These are phyloP conservation scores for Crypturellus tataupa DNA, from an alignment of 2,797 vertebrate species.

Conservation along the genomic window DNA sequence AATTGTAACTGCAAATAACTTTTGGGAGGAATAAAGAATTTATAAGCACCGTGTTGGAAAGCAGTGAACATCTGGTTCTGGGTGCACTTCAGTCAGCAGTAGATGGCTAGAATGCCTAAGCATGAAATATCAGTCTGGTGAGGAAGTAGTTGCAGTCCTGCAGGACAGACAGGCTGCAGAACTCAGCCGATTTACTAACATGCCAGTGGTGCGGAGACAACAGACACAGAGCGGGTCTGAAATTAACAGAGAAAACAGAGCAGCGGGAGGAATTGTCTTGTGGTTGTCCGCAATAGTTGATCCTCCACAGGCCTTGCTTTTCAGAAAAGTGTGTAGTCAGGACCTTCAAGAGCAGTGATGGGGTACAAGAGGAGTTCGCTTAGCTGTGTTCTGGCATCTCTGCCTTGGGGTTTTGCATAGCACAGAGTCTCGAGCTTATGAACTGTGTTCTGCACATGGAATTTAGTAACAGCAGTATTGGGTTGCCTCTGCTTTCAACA, in stretches of 20 bases:
- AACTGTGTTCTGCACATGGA: slow-evolving; percentile 3
- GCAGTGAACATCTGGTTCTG: background rate
- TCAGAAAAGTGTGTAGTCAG: background rate
- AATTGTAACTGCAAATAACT: background rate
- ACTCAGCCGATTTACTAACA: background rate
- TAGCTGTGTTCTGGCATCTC: background rate
- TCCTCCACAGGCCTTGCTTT: background rate
- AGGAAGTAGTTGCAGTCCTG: background rate
- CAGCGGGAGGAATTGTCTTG: background rate
- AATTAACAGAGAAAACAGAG: background rate
- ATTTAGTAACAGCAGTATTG: background rate
- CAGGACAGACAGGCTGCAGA: background rate
- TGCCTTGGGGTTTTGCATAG: background rate
- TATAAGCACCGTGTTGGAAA: background rate
- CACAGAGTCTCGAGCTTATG: background rate
- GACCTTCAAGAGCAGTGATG: background rate
- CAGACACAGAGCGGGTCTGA: background rate
- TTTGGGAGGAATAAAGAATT: background rate
- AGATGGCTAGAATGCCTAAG: background rate
- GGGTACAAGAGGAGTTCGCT: background rate
- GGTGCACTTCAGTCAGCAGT: background rate
- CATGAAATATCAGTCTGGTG: background rate
- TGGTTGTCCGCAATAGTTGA: background rate
- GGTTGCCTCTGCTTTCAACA: background rate
- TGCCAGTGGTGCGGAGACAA: background rate